Evolutionary conservation across 2,113 vertebrate genomes (phyloP), one percentile per base, ranked within the genome.

Genomic region (Cyrtonyx montezumae): DNA sequence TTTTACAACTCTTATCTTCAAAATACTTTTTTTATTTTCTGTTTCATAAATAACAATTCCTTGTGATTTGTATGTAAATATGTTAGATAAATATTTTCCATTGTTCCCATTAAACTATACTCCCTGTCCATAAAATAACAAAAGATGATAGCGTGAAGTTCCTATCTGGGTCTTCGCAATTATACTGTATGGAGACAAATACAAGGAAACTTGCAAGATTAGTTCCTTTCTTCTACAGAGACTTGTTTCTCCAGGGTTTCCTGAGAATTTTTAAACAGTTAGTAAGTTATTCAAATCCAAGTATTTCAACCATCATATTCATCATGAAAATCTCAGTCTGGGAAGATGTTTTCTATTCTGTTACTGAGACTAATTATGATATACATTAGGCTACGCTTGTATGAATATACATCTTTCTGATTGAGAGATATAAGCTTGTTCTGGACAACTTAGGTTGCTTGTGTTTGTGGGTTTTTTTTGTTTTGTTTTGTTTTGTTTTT

Each of bases 141-240:
- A 92, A 95, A 91, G 55, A 93, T 53, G 37, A 73, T 91, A 90
- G 49, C 43, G 76, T 3, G 6, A 70, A 83, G 53, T 91, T 88
- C 81, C 75, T 95, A 94, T 95, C 87, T 95, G 81, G 91, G 96
- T 97, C 95, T 95, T 86, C 94, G 96, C 85, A 95, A 97, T 96
- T 96, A 96, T 94, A 95, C 76, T 86, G 89, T 95, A 86, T 94
- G 84, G 92, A 89, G 92, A 95, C 89, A 96, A 91, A 96, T 96
- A 95, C 96, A 97, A 97, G 89, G 89, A 94, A 96, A 96, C 85
- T 86, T 95, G 89, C 93, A 95, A 96, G 87, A 91, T 95, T 87
- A 42, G 28, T 78, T 95, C 80, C 43, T 84, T 92, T 94, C 63
- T 81, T 96, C 93, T 96, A 58, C 71, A 70, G 96, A 96, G 93